Evolutionary conservation across 2,888 invertebrate species (phyloP).

Genomic region (Platypus cylindrus): DNA sequence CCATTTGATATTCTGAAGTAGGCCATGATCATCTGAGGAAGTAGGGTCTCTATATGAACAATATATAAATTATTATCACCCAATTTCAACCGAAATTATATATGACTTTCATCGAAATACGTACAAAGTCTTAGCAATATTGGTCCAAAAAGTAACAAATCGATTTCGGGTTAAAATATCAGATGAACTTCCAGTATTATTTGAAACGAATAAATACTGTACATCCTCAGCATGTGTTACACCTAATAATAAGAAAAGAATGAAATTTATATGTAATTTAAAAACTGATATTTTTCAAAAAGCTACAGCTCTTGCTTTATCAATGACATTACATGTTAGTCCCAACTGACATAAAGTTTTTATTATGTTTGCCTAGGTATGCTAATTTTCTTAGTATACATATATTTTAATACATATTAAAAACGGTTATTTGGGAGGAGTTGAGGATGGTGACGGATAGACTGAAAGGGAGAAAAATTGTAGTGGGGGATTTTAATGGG

Average conservation of each 20-base stretch:
- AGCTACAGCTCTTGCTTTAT: conserved; percentile 11
- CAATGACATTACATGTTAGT: conserved; percentile 13
- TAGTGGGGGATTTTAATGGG: too few relatives aligned
- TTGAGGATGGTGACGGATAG: too few relatives aligned
- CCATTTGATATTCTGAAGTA: background rate
- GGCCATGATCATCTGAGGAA: background rate
- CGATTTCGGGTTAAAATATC: background rate
- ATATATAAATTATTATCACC: background rate
- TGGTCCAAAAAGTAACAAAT: background rate
- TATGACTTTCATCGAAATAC: too few relatives aligned
- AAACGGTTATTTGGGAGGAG: too few relatives aligned
- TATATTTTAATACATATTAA: conserved; percentile 20
- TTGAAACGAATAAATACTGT: background rate
- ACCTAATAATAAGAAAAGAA: too few relatives aligned
- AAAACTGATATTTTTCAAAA: too few relatives aligned
- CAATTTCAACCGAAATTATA: too few relatives aligned
- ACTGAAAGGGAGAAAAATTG: too few relatives aligned
- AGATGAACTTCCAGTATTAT: background rate
- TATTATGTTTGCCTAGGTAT: too few relatives aligned
- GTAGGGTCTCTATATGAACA: background rate
- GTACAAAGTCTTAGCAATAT: conserved; percentile 1
- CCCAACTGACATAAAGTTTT: conserved; percentile 20
- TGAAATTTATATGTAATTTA: too few relatives aligned
- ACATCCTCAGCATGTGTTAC: background rate
- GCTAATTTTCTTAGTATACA: conserved; percentile 21